Conservation (phyloP, 2,797 vertebrate genomes). For the Paratrypauchen microcephalus region DNA sequence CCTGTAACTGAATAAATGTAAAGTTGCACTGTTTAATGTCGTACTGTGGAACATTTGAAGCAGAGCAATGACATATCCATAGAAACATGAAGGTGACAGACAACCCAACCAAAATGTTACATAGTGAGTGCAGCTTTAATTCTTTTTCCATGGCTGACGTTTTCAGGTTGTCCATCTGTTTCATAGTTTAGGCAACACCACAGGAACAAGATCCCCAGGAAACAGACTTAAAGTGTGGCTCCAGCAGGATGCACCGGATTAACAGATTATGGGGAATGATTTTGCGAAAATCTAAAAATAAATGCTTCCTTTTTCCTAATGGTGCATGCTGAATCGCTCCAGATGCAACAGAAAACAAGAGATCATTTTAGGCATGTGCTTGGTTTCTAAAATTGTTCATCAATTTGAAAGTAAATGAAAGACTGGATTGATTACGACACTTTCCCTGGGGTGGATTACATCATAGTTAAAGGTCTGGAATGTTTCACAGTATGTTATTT, state of each 20-base stretch:
- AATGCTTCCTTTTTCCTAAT: not conserved
- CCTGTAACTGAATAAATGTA: too few relatives aligned
- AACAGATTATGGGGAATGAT: not conserved
- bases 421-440: not conserved
- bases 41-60: too few relatives aligned
- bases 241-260: not conserved
- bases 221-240: not conserved
- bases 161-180: constrained; percentile 13
- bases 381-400: not conserved
- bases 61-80: too few relatives aligned
- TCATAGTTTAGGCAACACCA: not conserved
- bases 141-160: too few relatives aligned
- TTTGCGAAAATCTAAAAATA: not conserved
- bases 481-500: too few relatives aligned
- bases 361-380: not conserved
- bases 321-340: not conserved
- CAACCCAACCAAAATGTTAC: too few relatives aligned
- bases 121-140: too few relatives aligned
- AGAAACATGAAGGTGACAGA: too few relatives aligned
- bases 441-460: not conserved
- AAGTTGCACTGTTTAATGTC: too few relatives aligned
- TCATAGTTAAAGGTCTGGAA: not conserved
- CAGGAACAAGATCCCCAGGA: not conserved
- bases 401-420: not conserved
- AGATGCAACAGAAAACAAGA: not conserved